Conservation (phyloP, 2,888 invertebrate genomes). For the Diarsia rubi region DNA sequence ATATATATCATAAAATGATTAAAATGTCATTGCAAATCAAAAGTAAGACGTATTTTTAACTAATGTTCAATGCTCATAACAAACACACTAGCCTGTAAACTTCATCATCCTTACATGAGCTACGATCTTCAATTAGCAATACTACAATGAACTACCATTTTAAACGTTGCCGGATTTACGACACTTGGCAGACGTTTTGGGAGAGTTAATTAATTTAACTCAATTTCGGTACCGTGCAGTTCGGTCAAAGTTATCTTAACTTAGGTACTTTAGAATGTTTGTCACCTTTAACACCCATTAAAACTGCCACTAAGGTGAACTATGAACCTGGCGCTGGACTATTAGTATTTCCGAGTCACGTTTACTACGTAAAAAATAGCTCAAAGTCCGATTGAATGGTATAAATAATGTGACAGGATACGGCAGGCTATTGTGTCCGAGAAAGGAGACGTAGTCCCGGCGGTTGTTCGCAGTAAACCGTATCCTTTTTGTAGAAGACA, state of each 20-base stretch:
- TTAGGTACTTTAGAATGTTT: slow-evolving; percentile 15
- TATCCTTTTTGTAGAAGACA: slow-evolving; percentile 39
- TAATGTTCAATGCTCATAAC: neutral
- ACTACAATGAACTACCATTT: slow-evolving; percentile 6
- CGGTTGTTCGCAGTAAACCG: slow-evolving; percentile 24
- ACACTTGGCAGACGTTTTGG: slow-evolving; percentile 20
- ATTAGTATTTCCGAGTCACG: slow-evolving; percentile 14
- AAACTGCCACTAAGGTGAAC: slow-evolving; percentile 23
- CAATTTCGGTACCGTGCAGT: neutral
- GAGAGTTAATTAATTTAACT: slow-evolving; percentile 36
- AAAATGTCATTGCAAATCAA: neutral
- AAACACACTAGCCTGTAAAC: neutral
- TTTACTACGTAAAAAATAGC: slow-evolving; percentile 24
- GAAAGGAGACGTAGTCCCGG: slow-evolving; percentile 19
- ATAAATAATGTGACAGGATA: slow-evolving; percentile 38
- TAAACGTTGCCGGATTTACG: slow-evolving; percentile 10
- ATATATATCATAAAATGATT: neutral
- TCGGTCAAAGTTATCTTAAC: slow-evolving; percentile 26
- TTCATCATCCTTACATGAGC: slow-evolving; percentile 4
- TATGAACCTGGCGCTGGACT: neutral
- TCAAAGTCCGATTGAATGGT: slow-evolving; percentile 15
- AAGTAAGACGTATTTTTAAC: neutral
- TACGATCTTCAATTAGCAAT: slow-evolving; percentile 14
- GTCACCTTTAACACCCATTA: slow-evolving; percentile 11
- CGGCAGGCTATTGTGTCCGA: slow-evolving; percentile 34